Evolutionary conservation across 1,140 invertebrate species (phyloP).

Genomic region (Acromyrmex heyeri): DNA sequence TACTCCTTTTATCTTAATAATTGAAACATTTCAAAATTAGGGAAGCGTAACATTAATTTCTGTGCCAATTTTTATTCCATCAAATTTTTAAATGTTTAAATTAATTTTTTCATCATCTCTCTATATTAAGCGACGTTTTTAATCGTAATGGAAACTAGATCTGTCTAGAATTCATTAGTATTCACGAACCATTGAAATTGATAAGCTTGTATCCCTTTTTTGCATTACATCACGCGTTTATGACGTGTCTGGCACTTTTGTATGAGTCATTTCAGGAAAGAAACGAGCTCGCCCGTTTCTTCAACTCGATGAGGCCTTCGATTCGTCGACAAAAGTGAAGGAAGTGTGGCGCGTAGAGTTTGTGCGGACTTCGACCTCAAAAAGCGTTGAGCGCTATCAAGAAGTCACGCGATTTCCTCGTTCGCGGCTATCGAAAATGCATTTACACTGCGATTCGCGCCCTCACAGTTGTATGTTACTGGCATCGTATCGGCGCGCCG

Average conservation of each 20-base stretch:
- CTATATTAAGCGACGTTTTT: neutral
- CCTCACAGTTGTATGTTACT: neutral
- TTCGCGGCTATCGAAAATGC: slow-evolving; percentile 60
- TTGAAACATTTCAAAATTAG: neutral
- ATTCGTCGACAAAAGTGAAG: slow-evolving; percentile 10
- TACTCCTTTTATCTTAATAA: too few relatives aligned
- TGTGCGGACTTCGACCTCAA: slow-evolving; percentile 35
- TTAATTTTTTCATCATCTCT: neutral
- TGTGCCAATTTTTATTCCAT: neutral
- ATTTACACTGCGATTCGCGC: slow-evolving; percentile 56
- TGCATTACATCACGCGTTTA: neutral
- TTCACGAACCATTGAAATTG: neutral
- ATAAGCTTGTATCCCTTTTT: neutral
- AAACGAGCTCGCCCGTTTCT: slow-evolving; percentile 34
- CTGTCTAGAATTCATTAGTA: neutral
- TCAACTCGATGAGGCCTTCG: slow-evolving; percentile 22
- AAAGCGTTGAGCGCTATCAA: slow-evolving; percentile 23
- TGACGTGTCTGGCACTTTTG: slow-evolving; percentile 21
- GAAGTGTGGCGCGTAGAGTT: neutral
- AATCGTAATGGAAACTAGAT: neutral
- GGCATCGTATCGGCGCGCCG: neutral
- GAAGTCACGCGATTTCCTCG: slow-evolving; percentile 59
- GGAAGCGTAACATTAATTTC: neutral
- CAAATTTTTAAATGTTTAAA: neutral
- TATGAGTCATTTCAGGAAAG: slow-evolving; percentile 13